Evolutionary conservation across 2,113 vertebrate genomes (phyloP).

Genomic region (Lipotes vexillifer): DNA sequence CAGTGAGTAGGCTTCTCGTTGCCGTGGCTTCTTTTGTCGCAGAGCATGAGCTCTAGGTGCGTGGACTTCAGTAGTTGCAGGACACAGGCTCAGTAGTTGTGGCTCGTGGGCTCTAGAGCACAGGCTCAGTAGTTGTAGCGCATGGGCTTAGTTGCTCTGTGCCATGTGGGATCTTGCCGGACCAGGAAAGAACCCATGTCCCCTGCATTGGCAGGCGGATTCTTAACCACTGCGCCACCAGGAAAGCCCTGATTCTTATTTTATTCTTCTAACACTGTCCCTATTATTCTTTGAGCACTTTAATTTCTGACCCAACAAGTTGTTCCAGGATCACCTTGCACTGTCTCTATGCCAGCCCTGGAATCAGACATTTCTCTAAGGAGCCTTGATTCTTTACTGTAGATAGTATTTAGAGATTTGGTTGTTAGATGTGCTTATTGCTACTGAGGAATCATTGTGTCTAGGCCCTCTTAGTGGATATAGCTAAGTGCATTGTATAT

Average conservation of each 20-base stretch:
- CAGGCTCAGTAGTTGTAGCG: too few relatives aligned
- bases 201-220: too few relatives aligned
- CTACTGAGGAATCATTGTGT: background rate
- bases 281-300: background rate
- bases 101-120: too few relatives aligned
- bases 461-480: background rate
- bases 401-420: background rate
- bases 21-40: too few relatives aligned
- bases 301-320: background rate
- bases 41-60: too few relatives aligned
- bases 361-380: background rate
- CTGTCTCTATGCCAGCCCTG: background rate
- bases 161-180: too few relatives aligned
- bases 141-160: too few relatives aligned
- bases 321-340: background rate
- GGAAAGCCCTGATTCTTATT: background rate
- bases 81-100: too few relatives aligned
- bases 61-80: too few relatives aligned
- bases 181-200: too few relatives aligned
- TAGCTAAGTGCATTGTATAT: background rate
- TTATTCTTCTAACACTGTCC: background rate
- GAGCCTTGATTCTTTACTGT: background rate
- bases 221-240: too few relatives aligned
- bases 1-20: too few relatives aligned
- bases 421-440: background rate